Conservation (phyloP, 1,140 invertebrate genomes). For the Drosophila ambigua region DNA sequence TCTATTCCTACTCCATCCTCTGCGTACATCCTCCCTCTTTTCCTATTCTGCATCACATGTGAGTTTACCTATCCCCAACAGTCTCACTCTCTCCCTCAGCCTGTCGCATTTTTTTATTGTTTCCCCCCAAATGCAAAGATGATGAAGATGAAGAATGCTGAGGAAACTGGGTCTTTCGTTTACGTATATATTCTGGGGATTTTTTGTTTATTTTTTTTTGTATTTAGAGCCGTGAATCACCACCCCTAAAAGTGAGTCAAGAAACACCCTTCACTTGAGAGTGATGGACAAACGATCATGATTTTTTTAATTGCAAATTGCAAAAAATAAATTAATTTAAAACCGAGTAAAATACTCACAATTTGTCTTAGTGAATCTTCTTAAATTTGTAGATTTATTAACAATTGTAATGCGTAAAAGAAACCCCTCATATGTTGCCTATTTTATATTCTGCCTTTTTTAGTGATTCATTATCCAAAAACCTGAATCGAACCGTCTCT, state of each 20-base stretch:
- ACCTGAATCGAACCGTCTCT: too few species aligned
- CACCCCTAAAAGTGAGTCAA: slow-evolving; percentile 10
- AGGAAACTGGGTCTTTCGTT: slow-evolving; percentile 12
- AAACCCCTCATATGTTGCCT: too few species aligned
- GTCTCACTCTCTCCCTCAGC: too few species aligned
- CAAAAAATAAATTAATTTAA: slow-evolving; percentile 12
- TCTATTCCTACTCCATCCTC: too few species aligned
- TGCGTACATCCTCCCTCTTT: too few species aligned
- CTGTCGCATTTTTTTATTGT: too few species aligned
- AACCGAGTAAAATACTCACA: not conserved
- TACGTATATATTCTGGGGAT: not conserved
- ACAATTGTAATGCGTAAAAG: too few species aligned
- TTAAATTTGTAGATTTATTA: not conserved
- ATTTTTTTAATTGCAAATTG: slow-evolving; percentile 14
- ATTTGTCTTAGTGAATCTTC: not conserved
- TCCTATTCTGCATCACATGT: too few species aligned
- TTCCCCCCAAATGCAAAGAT: not conserved
- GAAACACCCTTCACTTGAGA: slow-evolving; percentile 12
- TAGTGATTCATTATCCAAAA: too few species aligned
- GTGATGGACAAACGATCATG: slow-evolving; percentile 3
- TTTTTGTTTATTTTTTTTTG: slow-evolving; percentile 16
- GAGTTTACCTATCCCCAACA: too few species aligned
- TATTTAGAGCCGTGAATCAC: slow-evolving; percentile 25
- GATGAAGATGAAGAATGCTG: slow-evolving; percentile 10
- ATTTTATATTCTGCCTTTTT: too few species aligned